phyloP scores from a whole-genome alignment of 2,797 vertebrate genomes.

The Delichon dasypus region DNA sequence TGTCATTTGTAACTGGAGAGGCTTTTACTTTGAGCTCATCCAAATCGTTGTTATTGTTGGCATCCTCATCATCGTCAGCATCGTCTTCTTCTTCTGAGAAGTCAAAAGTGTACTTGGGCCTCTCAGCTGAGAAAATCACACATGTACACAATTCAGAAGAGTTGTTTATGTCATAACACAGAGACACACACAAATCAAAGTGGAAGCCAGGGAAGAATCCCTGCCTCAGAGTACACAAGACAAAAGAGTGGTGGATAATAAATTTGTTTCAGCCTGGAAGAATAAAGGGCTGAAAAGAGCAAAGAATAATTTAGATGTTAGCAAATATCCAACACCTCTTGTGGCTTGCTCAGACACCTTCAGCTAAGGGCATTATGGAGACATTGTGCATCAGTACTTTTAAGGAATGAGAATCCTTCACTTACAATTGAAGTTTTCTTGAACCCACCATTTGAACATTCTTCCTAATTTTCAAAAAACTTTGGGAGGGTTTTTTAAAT shows the following conservation, averaged over 20 bases:
- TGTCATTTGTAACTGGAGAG: conserved; percentile 84
- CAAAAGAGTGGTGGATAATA: neutral
- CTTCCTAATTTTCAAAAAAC: neutral
- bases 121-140: conserved; percentile 80
- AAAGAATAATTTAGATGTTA: neutral
- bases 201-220: neutral
- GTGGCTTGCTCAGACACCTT: neutral
- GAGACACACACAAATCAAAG: neutral
- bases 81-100: conserved; percentile 95
- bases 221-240: neutral
- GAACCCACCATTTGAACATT: neutral
- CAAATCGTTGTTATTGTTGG: conserved; percentile 80
- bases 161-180: neutral
- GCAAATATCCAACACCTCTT: neutral
- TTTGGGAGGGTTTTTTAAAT: neutral
- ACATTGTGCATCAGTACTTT: neutral
- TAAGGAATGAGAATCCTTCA: neutral
- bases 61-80: conserved; percentile 83
- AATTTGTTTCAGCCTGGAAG: neutral
- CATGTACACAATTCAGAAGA: neutral
- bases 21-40: conserved; percentile 79
- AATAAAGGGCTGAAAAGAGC: neutral
- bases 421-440: neutral
- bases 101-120: conserved; percentile 97
- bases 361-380: neutral